phyloP scores from a whole-genome alignment of 2,113 vertebrate genomes.

The Hirundichthys speculiger region DNA sequence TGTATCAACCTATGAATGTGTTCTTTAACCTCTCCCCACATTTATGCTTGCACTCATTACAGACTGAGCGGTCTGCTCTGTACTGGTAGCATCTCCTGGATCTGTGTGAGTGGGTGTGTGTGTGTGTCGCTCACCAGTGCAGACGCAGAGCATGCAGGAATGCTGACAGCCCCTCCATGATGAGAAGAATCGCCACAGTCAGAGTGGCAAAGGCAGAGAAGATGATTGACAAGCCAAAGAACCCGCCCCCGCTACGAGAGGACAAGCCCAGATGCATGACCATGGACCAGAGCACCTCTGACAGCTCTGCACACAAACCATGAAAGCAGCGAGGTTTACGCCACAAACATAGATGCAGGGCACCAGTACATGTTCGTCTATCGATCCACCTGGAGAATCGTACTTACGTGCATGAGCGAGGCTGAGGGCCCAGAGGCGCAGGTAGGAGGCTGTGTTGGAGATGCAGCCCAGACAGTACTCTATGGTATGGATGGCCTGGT shows the following conservation, averaged over 20 bases:
- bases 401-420: constrained; percentile 96
- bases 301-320: constrained; percentile 83
- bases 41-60: no score
- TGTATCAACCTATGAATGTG: no score
- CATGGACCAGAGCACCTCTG: constrained; percentile 95
- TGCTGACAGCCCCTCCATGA: constrained; percentile 98
- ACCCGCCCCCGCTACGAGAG: constrained; percentile 84
- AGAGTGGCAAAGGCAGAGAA: constrained; percentile 90
- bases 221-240: constrained; percentile 87
- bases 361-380: background rate
- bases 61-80: no score
- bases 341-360: background rate
- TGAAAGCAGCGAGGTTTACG: background rate
- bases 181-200: constrained; percentile 92
- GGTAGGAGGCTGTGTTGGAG: constrained; percentile 96
- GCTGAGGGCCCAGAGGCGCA: constrained; percentile 97
- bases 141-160: constrained; percentile 95
- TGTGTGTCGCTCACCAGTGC: constrained; percentile 88
- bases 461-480: constrained; percentile 98
- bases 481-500: constrained; percentile 98
- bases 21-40: no score
- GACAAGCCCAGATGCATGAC: constrained; percentile 91
- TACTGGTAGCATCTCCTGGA: no score
- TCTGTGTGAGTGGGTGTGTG: background rate
- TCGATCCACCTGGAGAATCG: no score